These are phyloP conservation scores for Coptotermes formosanus DNA, from an alignment of 1,140 invertebrate genomes.

Conservation along the genomic window DNA sequence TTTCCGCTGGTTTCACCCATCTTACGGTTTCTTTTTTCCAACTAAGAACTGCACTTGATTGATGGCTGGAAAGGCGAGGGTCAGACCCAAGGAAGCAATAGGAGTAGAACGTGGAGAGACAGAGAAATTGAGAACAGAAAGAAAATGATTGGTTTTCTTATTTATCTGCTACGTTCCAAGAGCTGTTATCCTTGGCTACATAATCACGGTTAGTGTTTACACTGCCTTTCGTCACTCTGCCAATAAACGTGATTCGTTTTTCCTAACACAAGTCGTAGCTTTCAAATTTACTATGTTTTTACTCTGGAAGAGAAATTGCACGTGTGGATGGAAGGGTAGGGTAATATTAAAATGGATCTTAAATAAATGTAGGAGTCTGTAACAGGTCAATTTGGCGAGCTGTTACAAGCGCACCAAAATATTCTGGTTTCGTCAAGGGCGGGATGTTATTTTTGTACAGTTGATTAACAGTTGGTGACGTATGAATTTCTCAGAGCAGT, in stretches of 20 bases:
- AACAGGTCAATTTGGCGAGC: no score
- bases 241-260: neutral
- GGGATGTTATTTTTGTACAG: no score
- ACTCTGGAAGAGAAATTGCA: no score
- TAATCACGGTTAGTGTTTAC: neutral
- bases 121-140: slow-evolving; percentile 14
- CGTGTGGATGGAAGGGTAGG: no score
- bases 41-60: neutral
- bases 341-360: no score
- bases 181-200: neutral
- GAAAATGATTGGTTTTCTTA: slow-evolving; percentile 12
- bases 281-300: neutral
- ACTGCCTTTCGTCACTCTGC: neutral
- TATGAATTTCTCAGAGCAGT: no score
- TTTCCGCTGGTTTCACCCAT: neutral
- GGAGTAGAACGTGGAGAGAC: neutral
- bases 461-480: no score
- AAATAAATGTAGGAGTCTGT: no score
- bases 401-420: no score
- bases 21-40: neutral
- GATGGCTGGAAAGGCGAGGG: neutral
- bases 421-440: no score
- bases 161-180: neutral
- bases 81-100: neutral
- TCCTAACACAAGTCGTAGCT: neutral